Conservation (phyloP, 1,140 invertebrate genomes). For the Zaprionus ghesquierei region DNA sequence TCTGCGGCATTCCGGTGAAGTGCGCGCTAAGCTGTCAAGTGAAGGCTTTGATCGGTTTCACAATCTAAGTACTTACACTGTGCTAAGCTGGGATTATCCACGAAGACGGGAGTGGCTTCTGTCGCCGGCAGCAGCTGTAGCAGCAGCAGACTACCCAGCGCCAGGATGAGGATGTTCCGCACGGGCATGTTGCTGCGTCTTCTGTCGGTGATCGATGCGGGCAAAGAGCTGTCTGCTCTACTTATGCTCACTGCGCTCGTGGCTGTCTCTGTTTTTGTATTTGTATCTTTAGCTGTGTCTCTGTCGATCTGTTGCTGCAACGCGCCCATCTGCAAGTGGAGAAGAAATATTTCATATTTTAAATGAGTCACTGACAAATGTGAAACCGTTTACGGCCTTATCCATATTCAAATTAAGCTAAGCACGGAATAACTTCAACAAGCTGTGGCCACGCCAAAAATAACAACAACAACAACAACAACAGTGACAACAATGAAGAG, state of each 20-base stretch:
- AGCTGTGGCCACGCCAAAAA: conserved; percentile 48
- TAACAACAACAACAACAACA: conserved; percentile 34
- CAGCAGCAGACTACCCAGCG: conserved; percentile 50
- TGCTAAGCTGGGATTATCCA: conserved; percentile 82
- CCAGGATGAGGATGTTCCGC: conserved; percentile 46
- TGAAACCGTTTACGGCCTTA: conserved; percentile 58
- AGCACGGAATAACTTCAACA: conserved; percentile 42
- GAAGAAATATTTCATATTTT: neutral
- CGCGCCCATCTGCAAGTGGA: conserved; percentile 64
- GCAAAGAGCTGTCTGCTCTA: conserved; percentile 27
- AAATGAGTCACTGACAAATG: conserved; percentile 61
- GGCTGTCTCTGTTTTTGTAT: conserved; percentile 27
- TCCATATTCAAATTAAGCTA: conserved; percentile 58
- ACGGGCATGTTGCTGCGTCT: conserved; percentile 8
- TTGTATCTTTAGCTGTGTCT: conserved; percentile 28
- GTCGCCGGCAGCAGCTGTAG: conserved; percentile 10
- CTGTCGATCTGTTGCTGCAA: conserved; percentile 32
- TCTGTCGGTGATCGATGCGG: conserved; percentile 33
- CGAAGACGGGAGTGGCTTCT: conserved; percentile 72
- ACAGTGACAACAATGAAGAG: conserved; percentile 19
- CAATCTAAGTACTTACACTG: conserved; percentile 73
- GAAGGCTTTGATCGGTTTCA: conserved; percentile 15
- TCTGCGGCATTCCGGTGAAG: conserved; percentile 43
- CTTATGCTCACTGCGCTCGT: conserved; percentile 27
- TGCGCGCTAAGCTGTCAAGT: conserved; percentile 30